phyloP scores from a whole-genome alignment of 2,797 vertebrate genomes.

The Todus mexicanus region DNA sequence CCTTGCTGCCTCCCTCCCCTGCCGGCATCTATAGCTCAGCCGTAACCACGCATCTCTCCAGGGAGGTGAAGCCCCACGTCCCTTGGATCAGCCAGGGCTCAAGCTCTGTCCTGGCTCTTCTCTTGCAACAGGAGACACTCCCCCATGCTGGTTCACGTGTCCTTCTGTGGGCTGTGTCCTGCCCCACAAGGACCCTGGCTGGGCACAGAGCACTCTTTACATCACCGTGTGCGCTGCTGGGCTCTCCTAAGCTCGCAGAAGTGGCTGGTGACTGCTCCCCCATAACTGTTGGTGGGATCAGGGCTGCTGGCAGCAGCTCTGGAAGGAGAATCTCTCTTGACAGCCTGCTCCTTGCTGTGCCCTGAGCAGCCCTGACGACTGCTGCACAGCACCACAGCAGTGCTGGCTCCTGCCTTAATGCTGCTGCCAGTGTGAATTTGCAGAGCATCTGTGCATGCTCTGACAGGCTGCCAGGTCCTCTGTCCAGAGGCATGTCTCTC shows the following conservation, averaged over 20 bases:
- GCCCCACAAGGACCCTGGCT: not conserved
- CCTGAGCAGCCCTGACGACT: not conserved
- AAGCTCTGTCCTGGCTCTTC: not conserved
- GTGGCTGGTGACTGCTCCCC: not conserved
- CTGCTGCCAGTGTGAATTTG: not conserved
- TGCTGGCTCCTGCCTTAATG: not conserved
- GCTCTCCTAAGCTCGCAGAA: not conserved
- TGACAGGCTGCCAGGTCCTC: not conserved
- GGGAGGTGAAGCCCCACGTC: not conserved
- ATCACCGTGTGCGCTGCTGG: fast-evolving
- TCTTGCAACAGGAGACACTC: not conserved
- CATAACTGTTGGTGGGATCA: not conserved
- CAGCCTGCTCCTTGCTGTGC: not conserved
- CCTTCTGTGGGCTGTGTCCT: not conserved
- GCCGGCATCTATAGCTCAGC: not conserved
- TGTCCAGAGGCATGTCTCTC: fast-evolving
- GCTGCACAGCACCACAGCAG: not conserved
- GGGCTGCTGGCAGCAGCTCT: not conserved
- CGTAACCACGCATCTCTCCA: fast-evolving
- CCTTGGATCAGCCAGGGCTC: not conserved
- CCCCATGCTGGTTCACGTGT: not conserved
- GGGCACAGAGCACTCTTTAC: not conserved
- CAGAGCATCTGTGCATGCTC: not conserved
- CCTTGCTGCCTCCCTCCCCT: not conserved
- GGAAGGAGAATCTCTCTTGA: not conserved